Base-by-base conservation (phyloP, 2,888 invertebrate species). In the Biston betularia region DNA sequence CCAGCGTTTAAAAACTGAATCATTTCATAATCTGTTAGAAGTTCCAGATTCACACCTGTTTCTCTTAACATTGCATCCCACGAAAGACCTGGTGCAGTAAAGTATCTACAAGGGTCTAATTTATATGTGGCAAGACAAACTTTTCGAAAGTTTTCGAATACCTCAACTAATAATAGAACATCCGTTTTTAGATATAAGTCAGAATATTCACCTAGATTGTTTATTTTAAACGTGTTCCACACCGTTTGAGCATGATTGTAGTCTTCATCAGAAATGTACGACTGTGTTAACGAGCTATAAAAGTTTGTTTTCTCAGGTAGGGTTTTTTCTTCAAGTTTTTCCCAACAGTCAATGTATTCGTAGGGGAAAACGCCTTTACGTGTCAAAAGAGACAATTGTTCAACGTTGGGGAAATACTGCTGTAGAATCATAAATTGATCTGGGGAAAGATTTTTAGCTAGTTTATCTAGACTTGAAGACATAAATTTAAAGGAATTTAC, bases 161-260 rank as follows among this genome's bases (percentile, higher is more conserved):
- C 57, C 50, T 72, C 71, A 0, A 66, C 61, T 24, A 73, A 52
- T 24, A 72, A 55, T 48, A 73, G 64, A 33, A 75, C 71, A 62
- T 73, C 65, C 3, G 70, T 69, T 61, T 70, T 71, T 5, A 70
- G 24, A 38, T 69, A 72, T 8, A 75, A 40, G 44, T 71, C 56
- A 9, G 67, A 64, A 42, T 75, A 75, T 44, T 75, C 71, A 34
- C 46, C 44, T 60, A 75, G 55, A 42, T 49, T 44, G 73, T 64
- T 86, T 68, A 14, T 82, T 71, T 68, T 82, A 72, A 75, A 86
- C 15, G 55, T 49, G 42, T 63, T n/a, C 64, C 56, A 62, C 59
- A 68, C 68, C 53, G 60, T 59, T 53, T 59, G 35, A 9, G 63
- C 69, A 50, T 50, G 63, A 10, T 49, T 52, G 15, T 68, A 68